Evolutionary conservation across 1,140 invertebrate species (phyloP), one percentile per base, ranked within the genome.

Genomic region (Caenorhabditis inopinata): DNA sequence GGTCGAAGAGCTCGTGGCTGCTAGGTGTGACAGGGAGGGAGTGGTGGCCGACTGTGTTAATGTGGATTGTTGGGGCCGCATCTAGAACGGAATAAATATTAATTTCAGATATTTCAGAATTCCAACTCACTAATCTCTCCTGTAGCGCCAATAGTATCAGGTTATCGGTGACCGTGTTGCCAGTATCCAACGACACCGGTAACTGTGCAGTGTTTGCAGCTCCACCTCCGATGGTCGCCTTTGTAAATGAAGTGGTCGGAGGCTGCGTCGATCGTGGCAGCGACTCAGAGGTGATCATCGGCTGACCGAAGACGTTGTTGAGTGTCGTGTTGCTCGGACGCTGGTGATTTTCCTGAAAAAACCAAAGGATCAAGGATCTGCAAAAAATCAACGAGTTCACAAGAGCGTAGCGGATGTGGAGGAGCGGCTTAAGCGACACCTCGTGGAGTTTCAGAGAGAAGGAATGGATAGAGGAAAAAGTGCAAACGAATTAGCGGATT

Each of bases 71-170:
- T 68, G 32, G n/a, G 58, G 58, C 18, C 58, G 58, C 58, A 68
- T 68, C 58, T 68, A 18, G 12, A 62, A 14, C 14, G 14, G n/a
- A n/a, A n/a, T n/a, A n/a, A n/a, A n/a, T n/a, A n/a, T n/a, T n/a
- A n/a, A n/a, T n/a, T n/a, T 14, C 14, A 14, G 38, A 42, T 14
- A 7, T 42, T 42, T 42, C 14, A 7, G 38, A 5, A 42, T 42
- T n/a, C n/a, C n/a, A n/a, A 51, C 86, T 85, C 7, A 81, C 79
- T 27, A 87, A 45, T 32, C 85, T 81, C 25, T 85, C 85, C 49
- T 85, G 85, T 21, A 85, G 45, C 21, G 85, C 85, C 16, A 85
- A 77, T 81, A 85, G 58, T 47, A 85, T 42, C 29, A 85, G 38
- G 27, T 87, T 76, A 62, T 85, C 83, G 58, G 35, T 68, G 2